Evolutionary conservation across 2,888 invertebrate genomes (phyloP).

Genomic region (Mesochorus sp.): DNA sequence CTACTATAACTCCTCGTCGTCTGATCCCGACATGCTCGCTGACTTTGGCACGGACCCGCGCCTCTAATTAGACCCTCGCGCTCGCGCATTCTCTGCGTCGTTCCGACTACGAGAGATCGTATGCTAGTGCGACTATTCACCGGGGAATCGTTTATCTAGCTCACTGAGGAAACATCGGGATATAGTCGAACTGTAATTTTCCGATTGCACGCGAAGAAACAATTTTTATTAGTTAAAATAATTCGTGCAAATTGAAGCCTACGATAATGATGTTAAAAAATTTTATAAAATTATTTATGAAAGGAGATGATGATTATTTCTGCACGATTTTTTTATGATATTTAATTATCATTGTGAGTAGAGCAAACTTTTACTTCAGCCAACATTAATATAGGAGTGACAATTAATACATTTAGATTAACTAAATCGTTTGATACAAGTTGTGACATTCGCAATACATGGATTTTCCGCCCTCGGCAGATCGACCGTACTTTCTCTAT

Average conservation of each 20-base stretch:
- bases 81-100: conserved; percentile 33
- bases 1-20: conserved; percentile 55
- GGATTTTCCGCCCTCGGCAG: conserved; percentile 4
- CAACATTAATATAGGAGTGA: too few relatives aligned
- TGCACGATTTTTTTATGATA: too few relatives aligned
- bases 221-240: not conserved
- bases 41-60: conserved; percentile 66
- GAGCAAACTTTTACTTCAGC: too few relatives aligned
- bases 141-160: conserved; percentile 24
- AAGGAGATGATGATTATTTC: too few relatives aligned
- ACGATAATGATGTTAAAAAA: too few relatives aligned
- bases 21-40: conserved; percentile 64
- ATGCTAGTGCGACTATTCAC: conserved; percentile 6
- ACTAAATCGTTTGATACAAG: too few relatives aligned
- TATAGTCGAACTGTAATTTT: conserved; percentile 5
- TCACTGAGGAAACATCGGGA: not conserved
- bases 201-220: not conserved
- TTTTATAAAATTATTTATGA: too few relatives aligned
- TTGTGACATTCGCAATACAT: not conserved
- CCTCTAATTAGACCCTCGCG: conserved; percentile 72
- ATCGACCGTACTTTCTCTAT: not conserved
- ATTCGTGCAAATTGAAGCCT: too few relatives aligned
- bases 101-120: conserved; percentile 29
- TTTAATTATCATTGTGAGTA: too few relatives aligned
- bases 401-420: too few relatives aligned